A percentile compares a stretch with the other conserved stretches of the same genome.
These are phyloP conservation scores for Darevskia mixta DNA, from an alignment of 2,797 vertebrate genomes.

Conservation along the genomic window DNA sequence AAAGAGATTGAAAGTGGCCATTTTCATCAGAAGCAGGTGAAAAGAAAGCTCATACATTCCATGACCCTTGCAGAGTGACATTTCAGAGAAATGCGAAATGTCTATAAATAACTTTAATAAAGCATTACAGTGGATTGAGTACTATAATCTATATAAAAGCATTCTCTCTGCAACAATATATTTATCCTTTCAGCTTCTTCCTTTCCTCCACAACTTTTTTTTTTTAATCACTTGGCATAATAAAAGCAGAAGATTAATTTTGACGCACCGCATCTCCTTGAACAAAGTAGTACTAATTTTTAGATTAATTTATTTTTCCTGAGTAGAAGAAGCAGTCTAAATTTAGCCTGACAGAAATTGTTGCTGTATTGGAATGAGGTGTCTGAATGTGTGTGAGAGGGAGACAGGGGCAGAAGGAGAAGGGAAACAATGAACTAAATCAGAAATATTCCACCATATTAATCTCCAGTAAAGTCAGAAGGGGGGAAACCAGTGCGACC, in stretches of 20 bases:
- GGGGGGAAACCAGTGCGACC: neutral
- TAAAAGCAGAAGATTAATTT: constrained; percentile 27
- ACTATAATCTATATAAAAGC: constrained; percentile 18
- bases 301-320: constrained; percentile 40
- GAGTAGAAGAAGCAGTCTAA: constrained; percentile 15
- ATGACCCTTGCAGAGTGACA: neutral
- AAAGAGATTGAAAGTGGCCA: neutral
- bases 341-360: constrained; percentile 3
- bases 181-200: neutral
- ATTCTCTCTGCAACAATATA: fast-evolving
- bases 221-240: neutral
- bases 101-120: constrained; percentile 33
- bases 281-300: constrained; percentile 22
- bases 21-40: neutral
- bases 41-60: constrained; percentile 19
- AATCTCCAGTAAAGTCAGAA: neutral
- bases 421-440: neutral
- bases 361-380: neutral
- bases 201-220: neutral
- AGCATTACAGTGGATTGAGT: neutral
- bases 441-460: neutral
- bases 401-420: too few species aligned
- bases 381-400: too few species aligned
- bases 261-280: constrained; percentile 18
- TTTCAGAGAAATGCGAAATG: constrained; percentile 17